Conservation (phyloP, 2,888 invertebrate species). For the Ormyrus labotus region DNA sequence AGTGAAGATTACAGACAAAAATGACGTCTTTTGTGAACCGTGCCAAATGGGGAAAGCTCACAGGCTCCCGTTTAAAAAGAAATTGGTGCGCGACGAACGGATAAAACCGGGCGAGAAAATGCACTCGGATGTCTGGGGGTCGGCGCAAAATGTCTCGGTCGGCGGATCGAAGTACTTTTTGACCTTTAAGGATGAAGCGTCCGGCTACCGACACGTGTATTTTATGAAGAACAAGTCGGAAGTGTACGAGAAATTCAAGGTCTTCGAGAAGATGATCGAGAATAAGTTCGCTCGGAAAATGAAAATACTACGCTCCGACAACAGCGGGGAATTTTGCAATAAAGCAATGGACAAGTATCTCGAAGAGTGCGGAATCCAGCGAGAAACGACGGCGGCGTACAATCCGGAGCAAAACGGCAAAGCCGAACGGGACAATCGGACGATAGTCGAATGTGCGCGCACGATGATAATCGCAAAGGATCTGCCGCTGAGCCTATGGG, state of each 20-base stretch:
- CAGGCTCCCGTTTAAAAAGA: background rate
- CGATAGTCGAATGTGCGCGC: slow-evolving; percentile 62
- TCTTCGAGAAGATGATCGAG: slow-evolving; percentile 46
- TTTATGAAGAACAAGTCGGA: slow-evolving; percentile 50
- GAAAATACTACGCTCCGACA: background rate
- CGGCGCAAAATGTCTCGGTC: slow-evolving; percentile 35
- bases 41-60: slow-evolving; percentile 6
- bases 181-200: slow-evolving; percentile 55
- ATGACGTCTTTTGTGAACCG: background rate
- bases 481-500: slow-evolving; percentile 57
- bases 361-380: slow-evolving; percentile 58
- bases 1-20: background rate
- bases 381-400: slow-evolving; percentile 61
- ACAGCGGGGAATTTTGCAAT: background rate
- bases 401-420: slow-evolving; percentile 65
- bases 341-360: background rate
- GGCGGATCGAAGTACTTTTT: slow-evolving; percentile 55
- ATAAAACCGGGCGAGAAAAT: background rate
- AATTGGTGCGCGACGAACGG: no score
- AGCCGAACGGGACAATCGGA: slow-evolving; percentile 63
- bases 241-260: slow-evolving; percentile 57
- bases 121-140: background rate
- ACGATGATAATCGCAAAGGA: slow-evolving; percentile 59
- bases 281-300: slow-evolving; percentile 32
- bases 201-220: slow-evolving; percentile 53